Evolutionary conservation across 2,113 vertebrate genomes (phyloP).

Genomic region (Ochotona curzoniae): DNA sequence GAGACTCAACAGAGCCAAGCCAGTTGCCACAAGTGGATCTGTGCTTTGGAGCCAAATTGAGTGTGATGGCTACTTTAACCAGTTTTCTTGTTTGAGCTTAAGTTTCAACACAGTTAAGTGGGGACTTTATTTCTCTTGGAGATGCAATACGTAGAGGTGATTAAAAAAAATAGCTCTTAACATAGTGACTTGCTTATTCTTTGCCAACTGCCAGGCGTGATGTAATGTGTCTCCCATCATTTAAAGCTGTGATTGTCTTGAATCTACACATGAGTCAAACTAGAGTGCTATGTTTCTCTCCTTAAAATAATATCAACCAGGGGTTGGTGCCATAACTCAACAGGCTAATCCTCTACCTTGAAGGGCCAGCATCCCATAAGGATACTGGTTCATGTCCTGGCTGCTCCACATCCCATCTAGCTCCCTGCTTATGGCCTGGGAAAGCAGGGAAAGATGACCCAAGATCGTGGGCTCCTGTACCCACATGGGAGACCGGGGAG

Average conservation of each 20-base stretch:
- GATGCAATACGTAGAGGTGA: background rate
- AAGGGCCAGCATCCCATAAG: too few relatives aligned
- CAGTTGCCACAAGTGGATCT: background rate
- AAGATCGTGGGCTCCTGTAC: too few relatives aligned
- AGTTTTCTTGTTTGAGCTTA: background rate
- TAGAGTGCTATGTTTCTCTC: background rate
- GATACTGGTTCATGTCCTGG: too few relatives aligned
- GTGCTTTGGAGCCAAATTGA: background rate
- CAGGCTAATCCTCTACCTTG: too few relatives aligned
- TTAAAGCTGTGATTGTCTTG: background rate
- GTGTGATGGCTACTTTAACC: background rate
- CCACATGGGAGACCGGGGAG: too few relatives aligned
- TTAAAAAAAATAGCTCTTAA: background rate
- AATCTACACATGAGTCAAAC: background rate
- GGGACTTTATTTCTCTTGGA: background rate
- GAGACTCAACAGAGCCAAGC: background rate
- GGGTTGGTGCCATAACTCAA: too few relatives aligned
- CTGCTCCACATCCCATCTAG: too few relatives aligned
- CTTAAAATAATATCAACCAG: too few relatives aligned
- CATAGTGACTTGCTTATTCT: background rate
- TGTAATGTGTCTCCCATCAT: background rate
- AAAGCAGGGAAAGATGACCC: too few relatives aligned
- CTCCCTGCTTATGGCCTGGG: too few relatives aligned
- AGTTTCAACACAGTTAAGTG: constrained; percentile 12
- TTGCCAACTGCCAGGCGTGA: background rate